Percentiles rank a stretch among this genome's conserved stretches.
phyloP scores from a whole-genome alignment of 2,888 invertebrate genomes.

The Alsophila aescularia region DNA sequence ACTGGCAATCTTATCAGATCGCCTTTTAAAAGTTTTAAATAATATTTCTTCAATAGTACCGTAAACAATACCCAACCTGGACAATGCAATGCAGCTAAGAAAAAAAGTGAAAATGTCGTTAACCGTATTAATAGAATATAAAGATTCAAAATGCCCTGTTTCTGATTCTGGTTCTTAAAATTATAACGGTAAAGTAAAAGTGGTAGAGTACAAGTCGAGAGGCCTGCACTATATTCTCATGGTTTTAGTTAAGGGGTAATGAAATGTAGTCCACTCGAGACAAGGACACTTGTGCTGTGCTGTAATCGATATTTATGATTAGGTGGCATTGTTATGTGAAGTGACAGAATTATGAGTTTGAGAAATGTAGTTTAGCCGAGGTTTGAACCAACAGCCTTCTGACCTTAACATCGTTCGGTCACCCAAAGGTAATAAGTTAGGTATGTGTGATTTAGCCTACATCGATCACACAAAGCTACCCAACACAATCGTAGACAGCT shows the following conservation, averaged over 20 bases:
- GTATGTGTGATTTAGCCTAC: no score
- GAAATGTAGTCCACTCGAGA: constrained; percentile 47
- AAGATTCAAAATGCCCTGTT: not conserved
- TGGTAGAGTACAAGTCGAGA: constrained; percentile 8
- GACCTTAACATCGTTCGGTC: no score
- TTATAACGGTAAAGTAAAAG: not conserved
- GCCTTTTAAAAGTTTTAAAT: constrained; percentile 18
- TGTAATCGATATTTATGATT: constrained; percentile 71
- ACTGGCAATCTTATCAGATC: constrained; percentile 48
- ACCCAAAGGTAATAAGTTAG: no score
- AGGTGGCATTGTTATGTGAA: constrained; percentile 34
- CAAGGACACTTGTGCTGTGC: constrained; percentile 47
- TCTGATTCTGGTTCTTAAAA: not conserved
- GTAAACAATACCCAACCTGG: not conserved
- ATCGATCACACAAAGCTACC: no score
- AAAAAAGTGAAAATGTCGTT: not conserved
- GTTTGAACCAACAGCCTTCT: no score
- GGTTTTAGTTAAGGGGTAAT: constrained; percentile 34
- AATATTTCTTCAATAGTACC: constrained; percentile 21
- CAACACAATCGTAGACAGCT: constrained; percentile 4
- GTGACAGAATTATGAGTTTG: constrained; percentile 2
- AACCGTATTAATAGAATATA: not conserved
- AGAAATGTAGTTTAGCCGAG: no score
- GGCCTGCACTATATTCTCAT: constrained; percentile 26
- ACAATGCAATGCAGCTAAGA: not conserved